Conservation (phyloP, 2,888 invertebrate species). For the Ectropis crepuscularia region DNA sequence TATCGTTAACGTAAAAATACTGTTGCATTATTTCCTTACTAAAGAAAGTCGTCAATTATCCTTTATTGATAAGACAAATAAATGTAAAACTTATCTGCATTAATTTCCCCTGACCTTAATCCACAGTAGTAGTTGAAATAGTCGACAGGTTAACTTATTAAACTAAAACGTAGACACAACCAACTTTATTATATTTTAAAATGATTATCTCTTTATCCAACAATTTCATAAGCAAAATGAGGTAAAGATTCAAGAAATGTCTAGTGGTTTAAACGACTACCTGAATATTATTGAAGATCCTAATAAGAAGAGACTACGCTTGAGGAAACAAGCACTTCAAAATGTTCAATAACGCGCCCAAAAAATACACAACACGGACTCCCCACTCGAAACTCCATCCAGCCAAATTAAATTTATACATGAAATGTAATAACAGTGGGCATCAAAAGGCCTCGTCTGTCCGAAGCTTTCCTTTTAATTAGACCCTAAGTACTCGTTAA, state of each 20-base stretch:
- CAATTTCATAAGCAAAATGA: too few species aligned
- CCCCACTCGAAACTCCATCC: slow-evolving; percentile 77
- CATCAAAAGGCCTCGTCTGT: slow-evolving; percentile 82
- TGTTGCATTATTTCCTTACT: too few species aligned
- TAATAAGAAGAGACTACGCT: slow-evolving; percentile 48
- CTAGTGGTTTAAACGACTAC: slow-evolving; percentile 23
- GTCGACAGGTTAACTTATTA: too few species aligned
- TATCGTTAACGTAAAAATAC: neutral
- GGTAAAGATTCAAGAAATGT: slow-evolving; percentile 7
- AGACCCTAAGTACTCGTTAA: slow-evolving; percentile 84
- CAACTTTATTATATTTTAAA: too few species aligned
- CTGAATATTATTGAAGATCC: slow-evolving; percentile 43
- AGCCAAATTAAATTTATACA: slow-evolving; percentile 82
- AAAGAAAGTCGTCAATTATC: too few species aligned
- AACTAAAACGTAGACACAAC: too few species aligned
- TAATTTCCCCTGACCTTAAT: too few species aligned
- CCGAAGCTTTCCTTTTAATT: slow-evolving; percentile 83
- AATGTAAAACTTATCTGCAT: too few species aligned
- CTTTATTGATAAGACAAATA: too few species aligned
- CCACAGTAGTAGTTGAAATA: too few species aligned
- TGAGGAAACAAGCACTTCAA: slow-evolving; percentile 59
- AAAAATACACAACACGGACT: slow-evolving; percentile 64
- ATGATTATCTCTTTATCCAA: too few species aligned
- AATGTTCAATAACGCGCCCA: slow-evolving; percentile 66
- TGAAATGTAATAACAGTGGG: slow-evolving; percentile 80